These are phyloP conservation scores for Dreissena polymorpha DNA, from an alignment of 1,140 invertebrate species.

Conservation along the genomic window DNA sequence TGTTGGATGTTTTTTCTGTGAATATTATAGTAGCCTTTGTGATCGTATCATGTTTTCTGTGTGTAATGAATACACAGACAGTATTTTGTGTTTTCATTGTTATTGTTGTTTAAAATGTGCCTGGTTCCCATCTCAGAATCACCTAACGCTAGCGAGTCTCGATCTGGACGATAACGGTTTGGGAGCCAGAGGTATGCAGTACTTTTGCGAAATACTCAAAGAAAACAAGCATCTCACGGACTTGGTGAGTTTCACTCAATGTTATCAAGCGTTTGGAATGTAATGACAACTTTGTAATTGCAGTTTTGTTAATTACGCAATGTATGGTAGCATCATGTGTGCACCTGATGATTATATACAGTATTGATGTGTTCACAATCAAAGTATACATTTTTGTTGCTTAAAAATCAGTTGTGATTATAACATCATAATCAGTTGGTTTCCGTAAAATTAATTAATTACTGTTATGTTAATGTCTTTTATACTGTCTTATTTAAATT, in stretches of 20 bases:
- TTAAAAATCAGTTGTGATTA: neutral
- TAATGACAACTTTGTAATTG: neutral
- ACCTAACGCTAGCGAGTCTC: slow-evolving; percentile 24
- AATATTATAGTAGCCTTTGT: neutral
- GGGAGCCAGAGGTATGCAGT: slow-evolving; percentile 32
- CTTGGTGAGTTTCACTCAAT: slow-evolving; percentile 23
- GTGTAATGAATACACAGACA: neutral
- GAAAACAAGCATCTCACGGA: slow-evolving; percentile 46
- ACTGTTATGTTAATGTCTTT: no score
- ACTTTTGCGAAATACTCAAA: slow-evolving; percentile 21
- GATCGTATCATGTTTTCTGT: neutral
- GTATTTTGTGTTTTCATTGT: neutral
- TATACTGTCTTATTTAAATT: no score
- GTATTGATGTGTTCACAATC: neutral
- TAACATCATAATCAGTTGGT: no score
- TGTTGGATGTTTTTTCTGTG: neutral
- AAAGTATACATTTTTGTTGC: neutral
- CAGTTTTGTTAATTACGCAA: neutral
- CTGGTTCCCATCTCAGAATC: slow-evolving; percentile 29
- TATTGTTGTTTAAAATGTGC: neutral
- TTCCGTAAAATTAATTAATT: no score
- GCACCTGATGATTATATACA: neutral
- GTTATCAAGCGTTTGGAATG: neutral
- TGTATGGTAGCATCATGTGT: neutral
- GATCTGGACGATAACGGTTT: slow-evolving; percentile 44